These are phyloP conservation scores for Amblyopsis hoosieri DNA, from an alignment of 2,797 vertebrate genomes.

Conservation along the genomic window DNA sequence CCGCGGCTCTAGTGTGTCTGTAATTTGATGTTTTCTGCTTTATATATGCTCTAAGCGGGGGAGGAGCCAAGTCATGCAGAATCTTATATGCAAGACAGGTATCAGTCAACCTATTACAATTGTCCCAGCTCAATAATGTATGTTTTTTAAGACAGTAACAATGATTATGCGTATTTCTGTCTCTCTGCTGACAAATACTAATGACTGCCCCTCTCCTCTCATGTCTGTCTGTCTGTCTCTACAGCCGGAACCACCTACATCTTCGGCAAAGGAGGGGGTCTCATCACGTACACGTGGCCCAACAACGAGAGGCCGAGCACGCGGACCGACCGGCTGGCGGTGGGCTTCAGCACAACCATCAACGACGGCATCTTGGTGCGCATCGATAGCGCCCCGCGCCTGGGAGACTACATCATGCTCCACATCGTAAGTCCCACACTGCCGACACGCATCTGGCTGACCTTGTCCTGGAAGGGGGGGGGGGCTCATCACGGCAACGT, in stretches of 20 bases:
- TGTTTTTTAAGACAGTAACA: too few species aligned
- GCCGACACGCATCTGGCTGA: not conserved
- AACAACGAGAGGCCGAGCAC: conserved; percentile 96
- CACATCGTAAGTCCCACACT: conserved; percentile 87
- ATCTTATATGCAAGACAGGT: too few species aligned
- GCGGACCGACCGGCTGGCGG: conserved; percentile 91
- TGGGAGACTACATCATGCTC: conserved; percentile 96
- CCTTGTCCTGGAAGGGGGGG: not conserved
- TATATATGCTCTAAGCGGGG: too few species aligned
- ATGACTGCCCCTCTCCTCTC: conserved; percentile 3
- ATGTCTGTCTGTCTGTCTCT: conserved; percentile 27
- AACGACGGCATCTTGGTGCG: conserved; percentile 95
- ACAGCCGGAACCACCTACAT: conserved; percentile 95
- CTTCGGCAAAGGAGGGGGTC: conserved; percentile 94
- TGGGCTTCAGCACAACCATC: conserved; percentile 96
- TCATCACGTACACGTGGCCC: conserved; percentile 96
- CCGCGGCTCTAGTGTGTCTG: too few species aligned
- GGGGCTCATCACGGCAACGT: not conserved
- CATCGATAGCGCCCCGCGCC: conserved; percentile 93
- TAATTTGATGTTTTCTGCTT: too few species aligned
- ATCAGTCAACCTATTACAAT: too few species aligned
- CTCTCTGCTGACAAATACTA: conserved; percentile 8
- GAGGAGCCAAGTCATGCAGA: too few species aligned
- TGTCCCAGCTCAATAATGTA: too few species aligned
- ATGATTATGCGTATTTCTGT: too few species aligned